These are phyloP conservation scores for Eupithecia exiguata DNA, from an alignment of 2,888 invertebrate genomes.

Conservation along the genomic window DNA sequence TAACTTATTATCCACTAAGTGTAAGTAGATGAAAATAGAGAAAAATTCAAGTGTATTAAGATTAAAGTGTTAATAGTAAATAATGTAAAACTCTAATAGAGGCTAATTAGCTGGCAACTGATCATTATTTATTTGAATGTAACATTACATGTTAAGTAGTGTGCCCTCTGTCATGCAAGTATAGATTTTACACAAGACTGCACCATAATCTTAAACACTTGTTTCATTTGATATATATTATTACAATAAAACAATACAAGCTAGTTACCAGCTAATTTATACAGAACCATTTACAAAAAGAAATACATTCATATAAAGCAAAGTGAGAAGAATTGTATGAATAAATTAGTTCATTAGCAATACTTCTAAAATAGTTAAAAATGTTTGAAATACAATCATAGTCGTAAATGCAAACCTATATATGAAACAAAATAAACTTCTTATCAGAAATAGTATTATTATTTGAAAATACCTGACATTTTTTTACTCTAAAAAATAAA, in stretches of 20 bases:
- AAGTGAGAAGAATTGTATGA: slow-evolving; percentile 52
- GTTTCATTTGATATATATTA: slow-evolving; percentile 40
- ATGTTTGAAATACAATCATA: slow-evolving; percentile 57
- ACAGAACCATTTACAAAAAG: slow-evolving; percentile 45
- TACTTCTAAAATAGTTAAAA: slow-evolving; percentile 49
- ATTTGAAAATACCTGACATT: slow-evolving; percentile 78
- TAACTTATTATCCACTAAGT: slow-evolving; percentile 68
- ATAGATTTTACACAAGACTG: not conserved
- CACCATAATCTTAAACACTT: slow-evolving; percentile 12
- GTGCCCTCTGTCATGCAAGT: not conserved
- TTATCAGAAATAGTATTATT: slow-evolving; percentile 79
- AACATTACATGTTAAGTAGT: slow-evolving; percentile 31
- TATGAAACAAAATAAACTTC: slow-evolving; percentile 76
- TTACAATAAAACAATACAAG: slow-evolving; percentile 20
- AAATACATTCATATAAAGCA: slow-evolving; percentile 55
- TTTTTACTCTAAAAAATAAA: slow-evolving; percentile 81
- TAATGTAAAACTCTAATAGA: slow-evolving; percentile 63
- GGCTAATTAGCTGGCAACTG: slow-evolving; percentile 51
- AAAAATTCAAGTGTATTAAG: slow-evolving; percentile 56
- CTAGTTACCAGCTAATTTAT: slow-evolving; percentile 54
- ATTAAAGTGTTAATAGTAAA: slow-evolving; percentile 64
- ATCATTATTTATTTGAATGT: slow-evolving; percentile 32
- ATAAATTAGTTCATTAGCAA: slow-evolving; percentile 54
- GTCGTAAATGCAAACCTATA: slow-evolving; percentile 71
- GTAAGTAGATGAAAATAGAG: slow-evolving; percentile 71